Evolutionary conservation across 2,797 vertebrate genomes (phyloP).

Genomic region (Lithobates sylvaticus): DNA sequence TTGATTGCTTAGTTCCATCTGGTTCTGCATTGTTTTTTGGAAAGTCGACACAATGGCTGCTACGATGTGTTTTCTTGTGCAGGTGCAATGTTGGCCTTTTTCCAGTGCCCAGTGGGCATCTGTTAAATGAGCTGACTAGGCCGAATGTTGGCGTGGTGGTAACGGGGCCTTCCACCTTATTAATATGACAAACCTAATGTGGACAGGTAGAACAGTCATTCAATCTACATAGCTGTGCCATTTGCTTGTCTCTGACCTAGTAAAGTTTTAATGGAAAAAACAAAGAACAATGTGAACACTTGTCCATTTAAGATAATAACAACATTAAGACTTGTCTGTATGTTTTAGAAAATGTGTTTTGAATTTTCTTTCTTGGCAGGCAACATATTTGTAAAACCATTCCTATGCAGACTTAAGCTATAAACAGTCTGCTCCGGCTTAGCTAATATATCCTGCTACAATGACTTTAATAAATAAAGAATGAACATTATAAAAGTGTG

Average conservation of each 20-base stretch:
- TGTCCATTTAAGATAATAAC: slow-evolving; percentile 43
- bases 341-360: slow-evolving; percentile 62
- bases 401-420: slow-evolving; percentile 64
- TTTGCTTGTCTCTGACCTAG: background rate
- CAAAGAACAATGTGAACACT: slow-evolving; percentile 24
- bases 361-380: slow-evolving; percentile 66
- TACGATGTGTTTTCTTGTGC: background rate
- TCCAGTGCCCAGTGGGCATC: background rate
- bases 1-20: background rate
- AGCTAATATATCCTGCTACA: slow-evolving; percentile 62
- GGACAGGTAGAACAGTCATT: background rate
- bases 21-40: background rate
- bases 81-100: background rate
- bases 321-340: slow-evolving; percentile 57
- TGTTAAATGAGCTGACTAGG: background rate
- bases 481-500: slow-evolving; percentile 57
- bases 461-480: slow-evolving; percentile 64
- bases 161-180: no score
- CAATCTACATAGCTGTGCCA: background rate
- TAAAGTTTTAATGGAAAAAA: slow-evolving; percentile 49
- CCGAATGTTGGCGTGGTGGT: background rate
- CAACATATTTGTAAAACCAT: slow-evolving; percentile 67
- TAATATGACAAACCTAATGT: no score
- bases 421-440: slow-evolving; percentile 67
- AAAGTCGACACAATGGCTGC: background rate